phyloP scores from a whole-genome alignment of 2,888 invertebrate species.

The Agrochola lota region DNA sequence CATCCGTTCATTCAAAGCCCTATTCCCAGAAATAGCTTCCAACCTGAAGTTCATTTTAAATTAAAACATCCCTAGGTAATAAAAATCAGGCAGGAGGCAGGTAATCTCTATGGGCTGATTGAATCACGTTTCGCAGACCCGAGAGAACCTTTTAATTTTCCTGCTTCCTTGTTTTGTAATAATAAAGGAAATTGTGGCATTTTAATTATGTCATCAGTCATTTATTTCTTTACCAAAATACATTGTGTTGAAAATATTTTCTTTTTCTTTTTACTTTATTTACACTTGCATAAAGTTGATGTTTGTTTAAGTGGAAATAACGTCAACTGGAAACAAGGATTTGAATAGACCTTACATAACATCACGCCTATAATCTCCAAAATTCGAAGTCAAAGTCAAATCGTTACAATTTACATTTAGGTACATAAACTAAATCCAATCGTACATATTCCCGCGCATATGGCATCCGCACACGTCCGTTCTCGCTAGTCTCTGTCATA shows the following conservation, averaged over 20 bases:
- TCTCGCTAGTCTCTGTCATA: slow-evolving; percentile 11
- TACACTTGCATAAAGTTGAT: too few species aligned
- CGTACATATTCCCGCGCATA: slow-evolving; percentile 7
- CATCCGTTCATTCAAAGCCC: too few species aligned
- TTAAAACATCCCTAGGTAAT: slow-evolving; percentile 20
- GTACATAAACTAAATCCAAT: neutral
- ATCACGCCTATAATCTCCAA: too few species aligned
- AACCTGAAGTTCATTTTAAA: slow-evolving; percentile 41
- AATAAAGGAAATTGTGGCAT: slow-evolving; percentile 9
- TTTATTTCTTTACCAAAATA: too few species aligned
- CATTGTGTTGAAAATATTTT: too few species aligned
- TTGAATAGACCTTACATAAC: too few species aligned
- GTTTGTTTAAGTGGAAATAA: too few species aligned
- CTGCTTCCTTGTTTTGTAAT: slow-evolving; percentile 33
- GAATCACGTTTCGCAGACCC: slow-evolving; percentile 39
- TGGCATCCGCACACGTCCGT: slow-evolving; percentile 16
- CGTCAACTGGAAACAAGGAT: too few species aligned
- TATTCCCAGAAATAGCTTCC: neutral
- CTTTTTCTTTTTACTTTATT: too few species aligned
- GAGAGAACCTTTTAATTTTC: slow-evolving; percentile 32
- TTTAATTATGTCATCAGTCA: neutral
- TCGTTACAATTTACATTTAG: neutral
- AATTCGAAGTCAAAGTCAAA: too few species aligned
- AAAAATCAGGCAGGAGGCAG: slow-evolving; percentile 17
- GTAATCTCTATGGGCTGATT: slow-evolving; percentile 19